Evolutionary conservation across 2,113 vertebrate genomes (phyloP).

Genomic region (Caranx ignobilis): DNA sequence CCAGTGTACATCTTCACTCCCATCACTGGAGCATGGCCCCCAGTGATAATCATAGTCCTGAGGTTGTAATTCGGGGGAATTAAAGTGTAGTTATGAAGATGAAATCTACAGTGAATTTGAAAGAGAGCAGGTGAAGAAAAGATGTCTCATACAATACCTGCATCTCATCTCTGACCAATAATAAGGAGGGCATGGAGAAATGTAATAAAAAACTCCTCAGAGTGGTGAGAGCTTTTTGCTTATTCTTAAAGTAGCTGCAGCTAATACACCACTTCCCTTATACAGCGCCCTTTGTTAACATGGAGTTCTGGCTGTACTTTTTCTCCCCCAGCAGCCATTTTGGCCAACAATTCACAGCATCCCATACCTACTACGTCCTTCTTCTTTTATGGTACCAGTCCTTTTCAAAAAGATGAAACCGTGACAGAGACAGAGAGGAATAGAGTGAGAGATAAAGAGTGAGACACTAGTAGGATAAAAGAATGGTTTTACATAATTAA

Average conservation of each 20-base stretch:
- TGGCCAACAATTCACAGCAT: conserved; percentile 32
- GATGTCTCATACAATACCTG: conserved; percentile 15
- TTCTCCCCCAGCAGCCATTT: conserved; percentile 54
- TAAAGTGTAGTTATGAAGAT: conserved; percentile 12
- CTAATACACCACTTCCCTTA: conserved; percentile 27
- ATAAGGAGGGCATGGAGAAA: conserved; percentile 1
- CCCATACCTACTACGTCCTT: conserved; percentile 6
- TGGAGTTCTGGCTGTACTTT: conserved; percentile 26
- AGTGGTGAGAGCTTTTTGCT: conserved; percentile 30
- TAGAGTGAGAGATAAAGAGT: conserved; percentile 56
- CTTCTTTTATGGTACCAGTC: conserved; percentile 36
- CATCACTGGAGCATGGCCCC: neutral
- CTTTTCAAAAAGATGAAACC: conserved; percentile 50
- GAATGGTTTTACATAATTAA: conserved; percentile 87
- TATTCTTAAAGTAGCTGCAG: conserved; percentile 26
- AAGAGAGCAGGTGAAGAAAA: conserved; percentile 9
- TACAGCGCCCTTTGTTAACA: conserved; percentile 33
- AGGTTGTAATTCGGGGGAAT: conserved; percentile 42
- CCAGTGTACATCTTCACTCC: conserved; percentile 9
- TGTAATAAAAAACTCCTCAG: conserved; percentile 35
- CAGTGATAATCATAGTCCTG: conserved; percentile 22
- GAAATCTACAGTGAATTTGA: conserved; percentile 41
- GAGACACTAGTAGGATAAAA: conserved; percentile 74
- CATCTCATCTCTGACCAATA: conserved; percentile 17
- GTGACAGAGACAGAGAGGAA: conserved; percentile 46